Evolutionary conservation across 1,140 invertebrate genomes (phyloP).

Genomic region (Hormaphis cornu): DNA sequence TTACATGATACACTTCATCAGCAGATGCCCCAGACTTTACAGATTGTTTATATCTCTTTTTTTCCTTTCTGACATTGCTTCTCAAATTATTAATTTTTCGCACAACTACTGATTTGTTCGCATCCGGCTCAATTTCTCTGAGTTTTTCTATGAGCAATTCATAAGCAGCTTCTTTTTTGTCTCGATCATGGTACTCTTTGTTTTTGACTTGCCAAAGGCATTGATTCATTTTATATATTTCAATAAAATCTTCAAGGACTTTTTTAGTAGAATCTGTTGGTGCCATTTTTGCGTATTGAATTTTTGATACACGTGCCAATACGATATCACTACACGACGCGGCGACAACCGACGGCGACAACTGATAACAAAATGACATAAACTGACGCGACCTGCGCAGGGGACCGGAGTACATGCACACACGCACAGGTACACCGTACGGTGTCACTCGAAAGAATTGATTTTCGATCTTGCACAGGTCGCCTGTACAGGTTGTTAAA

Average conservation of each 20-base stretch:
- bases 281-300: slow-evolving; percentile 17
- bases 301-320: slow-evolving; percentile 21
- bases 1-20: slow-evolving; percentile 37
- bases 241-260: slow-evolving; percentile 37
- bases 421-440: background rate
- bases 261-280: slow-evolving; percentile 14
- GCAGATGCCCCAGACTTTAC: slow-evolving; percentile 37
- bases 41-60: slow-evolving; percentile 37
- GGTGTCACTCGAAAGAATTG: slow-evolving; percentile 1
- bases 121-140: slow-evolving; percentile 37
- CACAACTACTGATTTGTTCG: slow-evolving; percentile 36
- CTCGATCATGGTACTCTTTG: slow-evolving; percentile 39
- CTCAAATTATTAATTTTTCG: slow-evolving; percentile 41
- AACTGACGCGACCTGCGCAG: background rate
- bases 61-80: slow-evolving; percentile 38
- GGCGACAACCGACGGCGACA: background rate
- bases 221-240: slow-evolving; percentile 37
- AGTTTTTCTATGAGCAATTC: slow-evolving; percentile 37
- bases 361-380: background rate
- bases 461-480: slow-evolving; percentile 15
- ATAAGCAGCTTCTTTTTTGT: slow-evolving; percentile 39
- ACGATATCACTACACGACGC: background rate
- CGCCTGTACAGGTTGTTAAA: slow-evolving; percentile 14
- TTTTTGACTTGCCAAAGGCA: slow-evolving; percentile 40
- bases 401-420: background rate